Evolutionary conservation across 1,140 invertebrate species (phyloP).

Genomic region (Pygmarrhopalites habei): DNA sequence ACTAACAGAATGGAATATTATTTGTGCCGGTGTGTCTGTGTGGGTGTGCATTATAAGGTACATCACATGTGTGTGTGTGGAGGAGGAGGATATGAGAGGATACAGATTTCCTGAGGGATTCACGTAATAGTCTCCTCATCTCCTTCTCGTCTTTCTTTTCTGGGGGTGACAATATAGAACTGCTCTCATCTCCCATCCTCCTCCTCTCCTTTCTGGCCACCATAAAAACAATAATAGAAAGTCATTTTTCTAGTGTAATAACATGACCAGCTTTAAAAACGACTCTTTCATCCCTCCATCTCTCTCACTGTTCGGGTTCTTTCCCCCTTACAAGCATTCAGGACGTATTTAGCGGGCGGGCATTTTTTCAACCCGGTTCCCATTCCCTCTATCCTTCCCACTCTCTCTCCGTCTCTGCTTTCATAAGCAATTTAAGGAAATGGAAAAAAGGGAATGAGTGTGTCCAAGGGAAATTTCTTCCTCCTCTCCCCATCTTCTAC

Average conservation of each 20-base stretch:
- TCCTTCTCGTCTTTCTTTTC: too few relatives aligned
- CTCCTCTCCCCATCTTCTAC: too few relatives aligned
- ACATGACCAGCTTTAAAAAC: conserved; percentile 11
- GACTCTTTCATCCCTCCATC: background rate
- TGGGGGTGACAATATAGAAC: conserved; percentile 14
- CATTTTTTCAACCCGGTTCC: background rate
- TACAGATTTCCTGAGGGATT: conserved; percentile 7
- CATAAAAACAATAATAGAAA: conserved; percentile 18
- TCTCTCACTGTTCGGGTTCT: background rate
- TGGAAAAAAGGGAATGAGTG: too few relatives aligned
- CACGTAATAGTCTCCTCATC: conserved; percentile 7
- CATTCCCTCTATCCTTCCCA: too few relatives aligned
- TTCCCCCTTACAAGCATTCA: background rate
- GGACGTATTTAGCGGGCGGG: background rate
- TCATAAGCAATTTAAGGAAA: conserved; percentile 7
- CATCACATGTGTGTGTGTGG: too few relatives aligned
- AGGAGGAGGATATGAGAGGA: background rate
- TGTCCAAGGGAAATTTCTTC: too few relatives aligned
- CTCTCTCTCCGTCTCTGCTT: background rate
- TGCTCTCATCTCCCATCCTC: background rate
- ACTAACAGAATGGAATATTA: too few relatives aligned
- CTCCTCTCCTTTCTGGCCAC: background rate
- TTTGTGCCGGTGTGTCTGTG: background rate
- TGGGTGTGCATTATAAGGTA: background rate
- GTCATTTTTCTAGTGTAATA: conserved; percentile 11